Conservation (phyloP, 2,888 invertebrate genomes). For the Geotrupes spiniger region DNA sequence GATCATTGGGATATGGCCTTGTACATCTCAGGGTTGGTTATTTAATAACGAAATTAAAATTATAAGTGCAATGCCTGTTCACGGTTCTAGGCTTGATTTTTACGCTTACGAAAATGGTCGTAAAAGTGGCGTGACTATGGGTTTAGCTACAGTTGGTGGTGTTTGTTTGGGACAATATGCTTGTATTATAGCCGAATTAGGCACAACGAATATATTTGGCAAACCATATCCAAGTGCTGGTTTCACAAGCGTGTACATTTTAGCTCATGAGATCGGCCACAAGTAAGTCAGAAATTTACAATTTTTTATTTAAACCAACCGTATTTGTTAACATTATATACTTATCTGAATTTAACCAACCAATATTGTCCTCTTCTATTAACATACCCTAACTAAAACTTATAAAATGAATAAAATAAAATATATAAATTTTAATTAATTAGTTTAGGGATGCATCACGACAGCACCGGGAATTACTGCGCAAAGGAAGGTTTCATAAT, state of each 20-base stretch:
- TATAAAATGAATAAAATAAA: too few relatives aligned
- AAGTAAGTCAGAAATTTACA: constrained; percentile 61
- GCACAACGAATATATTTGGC: constrained; percentile 68
- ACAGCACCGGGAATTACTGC: constrained; percentile 69
- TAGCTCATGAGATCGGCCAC: constrained; percentile 82
- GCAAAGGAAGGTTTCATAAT: constrained; percentile 76
- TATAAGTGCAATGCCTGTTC: neutral
- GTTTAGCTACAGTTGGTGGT: constrained; percentile 76
- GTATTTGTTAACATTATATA: too few relatives aligned
- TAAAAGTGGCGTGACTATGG: constrained; percentile 75
- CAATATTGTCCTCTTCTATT: too few relatives aligned
- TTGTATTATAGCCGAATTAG: constrained; percentile 77
- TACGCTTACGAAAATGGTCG: constrained; percentile 67
- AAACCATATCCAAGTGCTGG: constrained; percentile 80
- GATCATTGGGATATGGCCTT: constrained; percentile 80
- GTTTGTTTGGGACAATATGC: constrained; percentile 70
- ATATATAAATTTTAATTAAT: constrained; percentile 6
- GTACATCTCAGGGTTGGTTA: constrained; percentile 66
- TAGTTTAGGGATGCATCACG: constrained; percentile 80
- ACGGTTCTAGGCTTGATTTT: constrained; percentile 61
- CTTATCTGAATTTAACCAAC: too few relatives aligned
- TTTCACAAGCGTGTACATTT: constrained; percentile 78
- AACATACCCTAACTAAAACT: too few relatives aligned
- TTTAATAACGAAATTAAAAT: constrained; percentile 1
- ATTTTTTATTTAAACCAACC: too few relatives aligned